A percentile compares a stretch with the other conserved stretches of the same genome.
These are phyloP conservation scores for Morelia viridis DNA, from an alignment of 2,797 vertebrate genomes.

Conservation along the genomic window DNA sequence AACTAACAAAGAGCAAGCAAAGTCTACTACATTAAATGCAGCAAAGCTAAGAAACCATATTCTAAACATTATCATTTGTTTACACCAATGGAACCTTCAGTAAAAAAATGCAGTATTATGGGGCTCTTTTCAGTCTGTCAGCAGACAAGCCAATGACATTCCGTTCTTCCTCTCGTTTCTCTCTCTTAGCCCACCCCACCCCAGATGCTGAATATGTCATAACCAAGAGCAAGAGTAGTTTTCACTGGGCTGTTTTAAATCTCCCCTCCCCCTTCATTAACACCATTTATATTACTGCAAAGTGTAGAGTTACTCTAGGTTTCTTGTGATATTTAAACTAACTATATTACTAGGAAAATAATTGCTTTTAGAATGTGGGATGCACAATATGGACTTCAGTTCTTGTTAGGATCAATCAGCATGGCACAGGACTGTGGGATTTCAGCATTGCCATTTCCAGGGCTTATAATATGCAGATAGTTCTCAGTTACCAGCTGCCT, in stretches of 20 bases:
- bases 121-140: background rate
- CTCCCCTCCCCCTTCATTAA: background rate
- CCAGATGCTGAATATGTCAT: background rate
- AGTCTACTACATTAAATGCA: background rate
- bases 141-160: background rate
- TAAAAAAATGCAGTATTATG: background rate
- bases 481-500: background rate
- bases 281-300: background rate
- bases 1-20: background rate
- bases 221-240: background rate
- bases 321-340: background rate
- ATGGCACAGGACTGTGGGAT: background rate
- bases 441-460: background rate
- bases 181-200: background rate
- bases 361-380: background rate
- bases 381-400: background rate
- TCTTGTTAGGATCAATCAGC: background rate
- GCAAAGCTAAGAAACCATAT: background rate
- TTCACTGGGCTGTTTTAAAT: background rate
- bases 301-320: background rate
- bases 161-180: background rate
- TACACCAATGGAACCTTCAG: background rate
- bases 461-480: background rate
- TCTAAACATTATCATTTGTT: background rate
- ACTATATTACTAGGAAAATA: background rate